phyloP scores from a whole-genome alignment of 2,797 vertebrate species.

The Sebastes paucispinis region DNA sequence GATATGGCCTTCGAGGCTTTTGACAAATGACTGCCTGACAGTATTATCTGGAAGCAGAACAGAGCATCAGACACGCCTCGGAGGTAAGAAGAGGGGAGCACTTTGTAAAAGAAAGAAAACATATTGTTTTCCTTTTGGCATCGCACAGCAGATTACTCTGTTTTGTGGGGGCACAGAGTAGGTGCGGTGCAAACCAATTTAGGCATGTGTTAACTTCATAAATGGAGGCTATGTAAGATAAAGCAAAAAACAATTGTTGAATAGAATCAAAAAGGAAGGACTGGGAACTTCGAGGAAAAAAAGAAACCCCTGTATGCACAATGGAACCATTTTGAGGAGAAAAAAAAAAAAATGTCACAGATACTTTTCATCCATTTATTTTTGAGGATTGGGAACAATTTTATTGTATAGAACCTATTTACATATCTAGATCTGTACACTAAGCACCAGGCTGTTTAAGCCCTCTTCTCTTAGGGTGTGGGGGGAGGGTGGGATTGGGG shows the following conservation, averaged over 20 bases:
- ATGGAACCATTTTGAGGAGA: conserved; percentile 87
- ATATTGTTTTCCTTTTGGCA: conserved; percentile 89
- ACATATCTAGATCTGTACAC: conserved; percentile 97
- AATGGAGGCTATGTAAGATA: conserved; percentile 81
- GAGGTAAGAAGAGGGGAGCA: conserved; percentile 70
- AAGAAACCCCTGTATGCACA: conserved; percentile 91
- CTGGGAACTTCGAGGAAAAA: conserved; percentile 53
- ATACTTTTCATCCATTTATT: conserved; percentile 94
- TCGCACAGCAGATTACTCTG: conserved; percentile 76
- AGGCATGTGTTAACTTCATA: conserved; percentile 90
- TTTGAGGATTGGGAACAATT: conserved; percentile 86
- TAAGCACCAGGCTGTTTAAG: conserved; percentile 97
- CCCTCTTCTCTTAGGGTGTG: conserved; percentile 76
- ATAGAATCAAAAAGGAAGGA: conserved; percentile 36
- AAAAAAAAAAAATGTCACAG: conserved; percentile 85
- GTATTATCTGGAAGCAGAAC: conserved; percentile 83
- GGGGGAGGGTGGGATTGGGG: conserved; percentile 28
- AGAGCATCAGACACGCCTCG: conserved; percentile 67
- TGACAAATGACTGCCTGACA: conserved; percentile 87
- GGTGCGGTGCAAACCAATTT: conserved; percentile 82
- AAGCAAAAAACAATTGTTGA: conserved; percentile 62
- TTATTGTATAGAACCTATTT: conserved; percentile 99
- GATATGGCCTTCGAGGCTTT: conserved; percentile 75
- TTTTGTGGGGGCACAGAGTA: conserved; percentile 66
- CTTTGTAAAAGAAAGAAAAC: conserved; percentile 82